Conservation (phyloP, 2,113 vertebrate species). For the Sitta europaea region DNA sequence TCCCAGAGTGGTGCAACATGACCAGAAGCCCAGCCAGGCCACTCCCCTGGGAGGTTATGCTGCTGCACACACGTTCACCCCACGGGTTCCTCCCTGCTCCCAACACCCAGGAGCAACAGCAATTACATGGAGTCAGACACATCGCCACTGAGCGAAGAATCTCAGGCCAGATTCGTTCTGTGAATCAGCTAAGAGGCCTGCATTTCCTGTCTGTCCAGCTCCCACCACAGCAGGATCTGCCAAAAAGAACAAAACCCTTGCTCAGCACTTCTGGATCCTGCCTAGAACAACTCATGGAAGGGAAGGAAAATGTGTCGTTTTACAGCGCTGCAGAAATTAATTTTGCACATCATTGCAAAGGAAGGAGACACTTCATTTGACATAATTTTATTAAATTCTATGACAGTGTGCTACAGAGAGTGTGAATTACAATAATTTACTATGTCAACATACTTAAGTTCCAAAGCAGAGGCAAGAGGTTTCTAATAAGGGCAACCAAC, state of each 20-base stretch:
- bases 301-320: background rate
- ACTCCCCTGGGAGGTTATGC: background rate
- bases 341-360: background rate
- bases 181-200: constrained; percentile 26
- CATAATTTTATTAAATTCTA: background rate
- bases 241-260: background rate
- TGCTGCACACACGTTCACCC: background rate
- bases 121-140: constrained; percentile 1
- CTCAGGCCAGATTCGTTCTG: background rate
- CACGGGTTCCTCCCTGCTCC: background rate
- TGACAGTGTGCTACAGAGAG: background rate
- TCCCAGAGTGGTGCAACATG: background rate
- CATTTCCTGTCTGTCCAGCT: constrained; percentile 57
- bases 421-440: background rate
- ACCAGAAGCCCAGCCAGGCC: background rate
- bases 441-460: background rate
- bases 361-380: background rate
- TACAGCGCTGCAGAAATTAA: background rate
- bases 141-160: background rate
- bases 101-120: constrained; percentile 12
- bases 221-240: constrained; percentile 42
- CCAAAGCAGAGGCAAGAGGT: background rate
- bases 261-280: constrained; percentile 56
- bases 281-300: constrained; percentile 8
- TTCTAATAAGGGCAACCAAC: background rate